A percentile compares a stretch with the other conserved stretches of the same genome.
phyloP scores from a whole-genome alignment of 2,888 invertebrate genomes.

The Torymus aiolomorphi region DNA sequence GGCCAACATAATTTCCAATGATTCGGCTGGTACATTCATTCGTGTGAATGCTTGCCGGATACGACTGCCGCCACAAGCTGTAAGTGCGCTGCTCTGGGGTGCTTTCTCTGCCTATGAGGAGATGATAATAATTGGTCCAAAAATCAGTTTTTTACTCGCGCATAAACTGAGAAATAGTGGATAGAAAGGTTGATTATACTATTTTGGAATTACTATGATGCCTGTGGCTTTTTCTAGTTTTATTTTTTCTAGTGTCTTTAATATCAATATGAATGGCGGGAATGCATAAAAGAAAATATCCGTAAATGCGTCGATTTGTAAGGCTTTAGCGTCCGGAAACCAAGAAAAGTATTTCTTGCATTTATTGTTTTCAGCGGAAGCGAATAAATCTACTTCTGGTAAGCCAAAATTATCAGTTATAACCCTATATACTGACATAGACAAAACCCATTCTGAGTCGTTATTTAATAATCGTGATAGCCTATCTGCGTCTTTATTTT shows the following conservation, averaged over 20 bases:
- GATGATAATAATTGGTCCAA: too few relatives aligned
- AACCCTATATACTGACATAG: conserved; percentile 21
- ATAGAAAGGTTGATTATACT: neutral
- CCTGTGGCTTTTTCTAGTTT: conserved; percentile 63
- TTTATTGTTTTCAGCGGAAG: conserved; percentile 38
- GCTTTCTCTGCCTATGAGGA: too few relatives aligned
- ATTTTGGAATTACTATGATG: conserved; percentile 64
- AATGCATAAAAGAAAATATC: conserved; percentile 61
- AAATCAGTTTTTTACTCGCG: neutral
- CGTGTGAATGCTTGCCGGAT: neutral
- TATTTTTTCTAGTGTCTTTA: conserved; percentile 63
- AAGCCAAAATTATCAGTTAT: conserved; percentile 40
- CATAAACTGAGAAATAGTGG: neutral
- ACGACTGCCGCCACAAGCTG: neutral
- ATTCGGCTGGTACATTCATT: neutral
- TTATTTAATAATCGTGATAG: conserved; percentile 33
- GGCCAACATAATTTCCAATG: neutral
- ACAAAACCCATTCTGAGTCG: conserved; percentile 48
- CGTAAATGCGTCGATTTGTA: conserved; percentile 62
- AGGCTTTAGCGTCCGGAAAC: conserved; percentile 57
- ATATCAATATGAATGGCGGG: conserved; percentile 63
- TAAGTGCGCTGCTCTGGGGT: neutral
- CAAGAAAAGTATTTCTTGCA: conserved; percentile 61
- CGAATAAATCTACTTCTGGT: conserved; percentile 48
- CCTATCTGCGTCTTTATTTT: conserved; percentile 45